phyloP scores from a whole-genome alignment of 2,113 vertebrate genomes.

The Hydrochoerus hydrochaeris region DNA sequence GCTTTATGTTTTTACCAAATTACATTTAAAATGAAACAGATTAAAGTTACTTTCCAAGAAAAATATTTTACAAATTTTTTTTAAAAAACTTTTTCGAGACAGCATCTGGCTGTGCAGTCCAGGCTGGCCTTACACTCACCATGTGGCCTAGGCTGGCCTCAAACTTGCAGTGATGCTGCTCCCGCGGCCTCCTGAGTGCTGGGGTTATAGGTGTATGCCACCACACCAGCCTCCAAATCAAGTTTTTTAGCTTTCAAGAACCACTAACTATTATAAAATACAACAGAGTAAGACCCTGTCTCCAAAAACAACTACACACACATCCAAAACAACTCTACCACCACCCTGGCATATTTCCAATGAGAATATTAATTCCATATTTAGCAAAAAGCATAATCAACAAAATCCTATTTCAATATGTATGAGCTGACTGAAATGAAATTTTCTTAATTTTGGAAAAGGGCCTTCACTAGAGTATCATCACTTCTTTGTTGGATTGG shows the following conservation, averaged over 20 bases:
- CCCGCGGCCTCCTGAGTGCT: not conserved
- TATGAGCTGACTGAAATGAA: not conserved
- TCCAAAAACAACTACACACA: not conserved
- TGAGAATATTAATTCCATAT: not conserved
- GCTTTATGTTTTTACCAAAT: conserved; percentile 30
- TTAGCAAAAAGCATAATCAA: conserved; percentile 1
- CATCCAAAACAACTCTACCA: not conserved
- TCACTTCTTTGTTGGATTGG: not conserved
- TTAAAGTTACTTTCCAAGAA: conserved; percentile 14
- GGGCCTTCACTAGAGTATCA: not conserved
- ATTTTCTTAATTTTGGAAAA: not conserved
- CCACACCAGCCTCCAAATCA: not conserved
- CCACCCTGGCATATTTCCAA: not conserved
- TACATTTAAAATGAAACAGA: conserved; percentile 47
- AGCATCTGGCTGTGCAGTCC: too few species aligned
- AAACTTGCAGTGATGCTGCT: not conserved
- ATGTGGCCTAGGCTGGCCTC: not conserved
- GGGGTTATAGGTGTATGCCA: not conserved
- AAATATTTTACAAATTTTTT: not conserved
- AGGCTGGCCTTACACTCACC: not conserved
- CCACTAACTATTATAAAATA: conserved; percentile 9
- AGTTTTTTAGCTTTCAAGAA: conserved; percentile 30
- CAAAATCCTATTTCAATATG: not conserved
- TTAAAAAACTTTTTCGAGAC: not conserved
- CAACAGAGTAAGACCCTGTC: not conserved